Percentiles rank a stretch among this genome's conserved stretches.
Conservation (phyloP, 2,888 invertebrate species). For the Drosophila bunnanda region DNA sequence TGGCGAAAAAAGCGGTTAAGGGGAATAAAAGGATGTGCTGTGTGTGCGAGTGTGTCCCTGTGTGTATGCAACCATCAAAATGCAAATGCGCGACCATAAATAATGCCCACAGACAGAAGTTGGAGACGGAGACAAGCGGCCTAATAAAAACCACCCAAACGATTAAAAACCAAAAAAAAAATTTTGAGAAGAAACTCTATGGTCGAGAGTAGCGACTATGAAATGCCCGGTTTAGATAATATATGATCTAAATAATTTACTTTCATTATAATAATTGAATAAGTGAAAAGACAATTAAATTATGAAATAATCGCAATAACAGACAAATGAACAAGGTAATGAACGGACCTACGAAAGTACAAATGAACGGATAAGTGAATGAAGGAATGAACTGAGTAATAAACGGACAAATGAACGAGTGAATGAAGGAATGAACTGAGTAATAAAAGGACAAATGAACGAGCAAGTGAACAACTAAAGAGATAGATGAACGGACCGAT, state of each 20-base stretch:
- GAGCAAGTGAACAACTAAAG: too few species aligned
- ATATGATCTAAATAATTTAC: too few species aligned
- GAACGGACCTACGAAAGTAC: too few species aligned
- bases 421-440: not conserved
- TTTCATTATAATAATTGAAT: too few species aligned
- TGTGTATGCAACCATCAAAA: constrained; percentile 65
- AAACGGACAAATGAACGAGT: not conserved
- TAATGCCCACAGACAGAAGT: constrained; percentile 63
- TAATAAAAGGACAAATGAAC: not conserved
- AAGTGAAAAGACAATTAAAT: not conserved
- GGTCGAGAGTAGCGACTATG: not conserved
- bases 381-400: not conserved
- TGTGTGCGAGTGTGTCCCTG: constrained; percentile 3
- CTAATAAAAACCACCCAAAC: constrained; percentile 76
- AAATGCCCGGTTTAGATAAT: not conserved
- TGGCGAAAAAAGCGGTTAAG: not conserved
- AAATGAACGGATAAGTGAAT: not conserved
- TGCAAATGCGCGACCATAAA: constrained; percentile 81
- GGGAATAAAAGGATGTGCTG: not conserved
- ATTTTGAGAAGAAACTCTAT: not conserved
- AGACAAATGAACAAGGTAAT: too few species aligned
- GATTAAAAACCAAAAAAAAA: constrained; percentile 56
- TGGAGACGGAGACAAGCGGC: constrained; percentile 45
- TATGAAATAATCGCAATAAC: too few species aligned
- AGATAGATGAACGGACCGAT: not conserved